These are phyloP conservation scores for Promerops cafer DNA, from an alignment of 2,113 vertebrate species.

Conservation along the genomic window DNA sequence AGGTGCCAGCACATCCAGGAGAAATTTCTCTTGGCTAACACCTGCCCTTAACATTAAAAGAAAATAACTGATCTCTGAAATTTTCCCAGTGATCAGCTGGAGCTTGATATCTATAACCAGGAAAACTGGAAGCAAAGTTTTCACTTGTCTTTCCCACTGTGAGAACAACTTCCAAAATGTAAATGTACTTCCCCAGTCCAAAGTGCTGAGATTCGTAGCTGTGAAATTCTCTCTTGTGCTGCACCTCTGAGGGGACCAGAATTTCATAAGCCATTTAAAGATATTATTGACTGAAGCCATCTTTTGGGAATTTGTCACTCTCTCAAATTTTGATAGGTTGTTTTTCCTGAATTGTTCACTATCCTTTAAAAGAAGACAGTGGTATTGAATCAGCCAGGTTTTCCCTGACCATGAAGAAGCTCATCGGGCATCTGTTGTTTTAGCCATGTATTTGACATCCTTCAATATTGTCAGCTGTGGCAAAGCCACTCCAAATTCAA, in stretches of 20 bases:
- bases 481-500: neutral
- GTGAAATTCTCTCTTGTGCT: neutral
- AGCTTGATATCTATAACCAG: neutral
- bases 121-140: neutral
- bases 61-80: neutral
- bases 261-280: neutral
- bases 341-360: neutral
- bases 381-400: neutral
- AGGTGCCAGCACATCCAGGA: neutral
- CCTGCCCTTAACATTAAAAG: neutral
- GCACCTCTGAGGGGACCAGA: neutral
- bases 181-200: neutral
- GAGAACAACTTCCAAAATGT: neutral
- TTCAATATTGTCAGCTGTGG: neutral
- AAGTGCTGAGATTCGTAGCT: neutral
- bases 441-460: neutral
- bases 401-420: neutral
- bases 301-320: neutral
- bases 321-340: neutral
- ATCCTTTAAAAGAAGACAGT: neutral
- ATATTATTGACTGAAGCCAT: neutral
- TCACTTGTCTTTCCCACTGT: neutral
- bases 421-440: neutral
- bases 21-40: neutral
- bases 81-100: neutral